Base-by-base conservation (phyloP, 2,113 vertebrate species). In the Corythoichthys haematopterus region DNA sequence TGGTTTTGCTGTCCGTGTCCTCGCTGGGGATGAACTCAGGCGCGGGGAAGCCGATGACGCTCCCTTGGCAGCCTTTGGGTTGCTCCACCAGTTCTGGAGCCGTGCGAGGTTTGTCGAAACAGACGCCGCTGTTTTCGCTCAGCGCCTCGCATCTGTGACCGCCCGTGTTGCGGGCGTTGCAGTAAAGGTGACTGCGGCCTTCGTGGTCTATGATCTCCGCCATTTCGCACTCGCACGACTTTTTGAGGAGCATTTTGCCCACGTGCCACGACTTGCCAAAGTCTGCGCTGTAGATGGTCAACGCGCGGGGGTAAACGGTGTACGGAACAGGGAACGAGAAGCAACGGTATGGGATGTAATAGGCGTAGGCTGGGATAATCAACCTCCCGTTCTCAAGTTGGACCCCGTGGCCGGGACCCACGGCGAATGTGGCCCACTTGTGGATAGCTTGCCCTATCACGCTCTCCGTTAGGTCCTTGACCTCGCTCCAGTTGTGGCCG, bases 321-420 rank as follows among this genome's bases (percentile, higher is more conserved):
- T 0, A 85, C 75, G 12, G 88, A 50, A 75, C 81, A 7, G n/a
- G 79, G 65, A 66, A 82, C 2, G 64, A 89, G n/a, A 84, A 75
- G 4, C 77, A 91, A 64, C 77, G 84, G 69, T 45, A 46, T n/a
- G n/a, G 60, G 56, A 92, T 35, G 45, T 90, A 93, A 75, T 96
- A 98, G 70, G 92, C 43, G 1, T 98, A 95, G 0, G 95, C 94
- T 0, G 97, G 97, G 50, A 98, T 88, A 40, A 96, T 82, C 78
- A 99, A 71, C 9, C 93, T 89, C 8, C 95, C 95, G 0, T 90
- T 94, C 40, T 72, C 70, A 66, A 94, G 77, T 80, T 96, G 95
- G 0, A 96, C 65, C 0, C 97, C 97, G 0, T 98, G 97, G 3
- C 97, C 97, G 0, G 96, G 96, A 1, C 97, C 96, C 46, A 98